phyloP scores from a whole-genome alignment of 2,888 invertebrate genomes.

The Drosophila demipolita region DNA sequence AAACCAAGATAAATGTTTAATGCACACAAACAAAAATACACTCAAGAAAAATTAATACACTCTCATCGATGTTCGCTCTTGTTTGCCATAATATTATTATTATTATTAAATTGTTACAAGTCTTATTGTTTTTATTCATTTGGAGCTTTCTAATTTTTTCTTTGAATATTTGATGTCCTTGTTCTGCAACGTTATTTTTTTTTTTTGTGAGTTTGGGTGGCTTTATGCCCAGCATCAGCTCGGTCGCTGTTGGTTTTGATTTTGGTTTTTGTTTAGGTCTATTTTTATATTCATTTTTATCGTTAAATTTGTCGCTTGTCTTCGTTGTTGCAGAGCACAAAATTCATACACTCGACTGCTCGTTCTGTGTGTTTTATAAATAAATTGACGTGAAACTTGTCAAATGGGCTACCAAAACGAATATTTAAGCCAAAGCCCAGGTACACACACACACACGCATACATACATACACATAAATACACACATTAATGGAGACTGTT shows the following conservation, averaged over 20 bases:
- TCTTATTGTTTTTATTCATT: not conserved
- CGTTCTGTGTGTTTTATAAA: conserved; percentile 65
- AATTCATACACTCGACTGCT: conserved; percentile 76
- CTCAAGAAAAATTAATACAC: not conserved
- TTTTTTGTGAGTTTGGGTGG: conserved; percentile 26
- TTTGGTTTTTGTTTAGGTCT: conserved; percentile 26
- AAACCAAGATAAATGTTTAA: conserved; percentile 38
- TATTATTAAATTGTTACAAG: not conserved
- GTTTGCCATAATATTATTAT: conserved; percentile 6
- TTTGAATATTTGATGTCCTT: conserved; percentile 52
- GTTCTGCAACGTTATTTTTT: conserved; percentile 40
- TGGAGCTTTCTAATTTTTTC: conserved; percentile 20
- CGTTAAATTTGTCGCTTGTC: conserved; percentile 49
- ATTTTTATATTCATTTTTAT: conserved; percentile 36
- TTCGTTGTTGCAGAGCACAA: conserved; percentile 42
- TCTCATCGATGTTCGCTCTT: conserved; percentile 1
- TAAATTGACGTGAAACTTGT: conserved; percentile 41
- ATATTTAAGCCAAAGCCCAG: conserved; percentile 65
- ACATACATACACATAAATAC: not conserved
- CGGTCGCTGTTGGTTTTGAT: conserved; percentile 15
- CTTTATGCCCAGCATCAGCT: conserved; percentile 10
- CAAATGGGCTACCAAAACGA: conserved; percentile 60
- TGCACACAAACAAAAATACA: conserved; percentile 5
- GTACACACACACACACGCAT: conserved; percentile 18
- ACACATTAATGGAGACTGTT: not conserved